phyloP scores from a whole-genome alignment of 2,888 invertebrate genomes.

The Cheilosia vulpina region DNA sequence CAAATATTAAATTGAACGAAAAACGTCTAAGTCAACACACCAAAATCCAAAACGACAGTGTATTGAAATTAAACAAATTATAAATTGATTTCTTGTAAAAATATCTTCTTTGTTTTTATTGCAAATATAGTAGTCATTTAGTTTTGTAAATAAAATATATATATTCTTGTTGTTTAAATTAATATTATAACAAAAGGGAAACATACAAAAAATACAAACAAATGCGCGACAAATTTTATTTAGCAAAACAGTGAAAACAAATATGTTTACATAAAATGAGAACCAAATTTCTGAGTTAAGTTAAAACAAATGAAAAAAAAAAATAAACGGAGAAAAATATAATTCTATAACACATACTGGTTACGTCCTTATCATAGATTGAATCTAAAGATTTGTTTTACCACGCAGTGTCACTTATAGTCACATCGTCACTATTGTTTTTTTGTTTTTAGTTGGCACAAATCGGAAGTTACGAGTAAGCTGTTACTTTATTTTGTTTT shows the following conservation, averaged over 20 bases:
- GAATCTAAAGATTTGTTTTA: conserved; percentile 29
- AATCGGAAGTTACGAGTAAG: conserved; percentile 59
- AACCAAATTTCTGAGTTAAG: conserved; percentile 32
- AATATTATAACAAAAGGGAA: conserved; percentile 45
- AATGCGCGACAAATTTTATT: conserved; percentile 42
- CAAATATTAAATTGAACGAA: conserved; percentile 12
- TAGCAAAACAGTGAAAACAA: conserved; percentile 29
- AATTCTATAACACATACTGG: conserved; percentile 55
- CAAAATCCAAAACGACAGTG: conserved; percentile 1
- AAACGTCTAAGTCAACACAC: conserved; percentile 1
- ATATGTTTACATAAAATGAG: conserved; percentile 11
- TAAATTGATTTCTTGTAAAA: conserved; percentile 52
- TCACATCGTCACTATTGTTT: conserved; percentile 42
- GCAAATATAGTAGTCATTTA: conserved; percentile 64
- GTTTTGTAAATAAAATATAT: conserved; percentile 62
- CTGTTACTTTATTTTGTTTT: conserved; percentile 17
- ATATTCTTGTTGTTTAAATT: conserved; percentile 23
- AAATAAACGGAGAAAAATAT: conserved; percentile 19
- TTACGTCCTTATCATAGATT: conserved; percentile 30
- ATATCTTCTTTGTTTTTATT: conserved; percentile 64
- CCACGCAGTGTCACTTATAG: conserved; percentile 30
- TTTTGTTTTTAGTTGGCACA: conserved; percentile 53
- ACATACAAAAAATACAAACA: conserved; percentile 54
- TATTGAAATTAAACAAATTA: conserved; percentile 6
- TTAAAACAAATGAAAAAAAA: conserved; percentile 16